Conservation (phyloP, 2,888 invertebrate species). For the Eledona agricola region DNA sequence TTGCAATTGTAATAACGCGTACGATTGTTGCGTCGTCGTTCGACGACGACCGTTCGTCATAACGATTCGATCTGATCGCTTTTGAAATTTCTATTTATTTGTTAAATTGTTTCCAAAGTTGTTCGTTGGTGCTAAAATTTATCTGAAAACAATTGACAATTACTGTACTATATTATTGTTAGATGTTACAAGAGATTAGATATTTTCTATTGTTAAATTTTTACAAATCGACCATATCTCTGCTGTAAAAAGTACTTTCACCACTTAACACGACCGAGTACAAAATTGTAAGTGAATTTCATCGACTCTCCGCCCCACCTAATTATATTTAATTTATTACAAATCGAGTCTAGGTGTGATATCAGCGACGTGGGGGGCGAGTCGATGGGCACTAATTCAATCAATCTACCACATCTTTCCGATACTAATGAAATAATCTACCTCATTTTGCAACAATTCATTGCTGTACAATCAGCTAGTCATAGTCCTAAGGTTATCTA, state of each 20-base stretch:
- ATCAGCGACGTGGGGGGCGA: constrained; percentile 31
- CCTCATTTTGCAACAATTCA: constrained; percentile 63
- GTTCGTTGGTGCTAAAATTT: constrained; percentile 31
- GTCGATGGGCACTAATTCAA: constrained; percentile 33
- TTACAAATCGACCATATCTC: constrained; percentile 29
- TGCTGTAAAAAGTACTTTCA: constrained; percentile 33
- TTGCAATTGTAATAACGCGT: too few relatives aligned
- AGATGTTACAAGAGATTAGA: constrained; percentile 28
- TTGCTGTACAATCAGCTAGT: constrained; percentile 64
- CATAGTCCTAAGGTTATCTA: constrained; percentile 60
- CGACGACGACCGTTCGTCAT: constrained; percentile 6
- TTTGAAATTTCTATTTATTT: constrained; percentile 30
- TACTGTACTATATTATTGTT: constrained; percentile 25
- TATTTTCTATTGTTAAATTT: constrained; percentile 32
- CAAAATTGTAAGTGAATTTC: constrained; percentile 36
- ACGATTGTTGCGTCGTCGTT: too few relatives aligned
- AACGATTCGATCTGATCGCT: constrained; percentile 30
- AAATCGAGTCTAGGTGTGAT: constrained; percentile 36
- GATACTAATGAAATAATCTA: constrained; percentile 55
- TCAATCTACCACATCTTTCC: constrained; percentile 31
- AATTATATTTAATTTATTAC: constrained; percentile 32
- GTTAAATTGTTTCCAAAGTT: constrained; percentile 33
- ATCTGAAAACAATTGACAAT: constrained; percentile 29
- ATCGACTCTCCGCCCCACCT: constrained; percentile 27
- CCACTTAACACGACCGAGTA: constrained; percentile 39